A percentile compares a stretch with the other conserved stretches of the same genome.
Evolutionary conservation across 2,113 vertebrate species (phyloP).

Genomic region (Odocoileus hemionus): DNA sequence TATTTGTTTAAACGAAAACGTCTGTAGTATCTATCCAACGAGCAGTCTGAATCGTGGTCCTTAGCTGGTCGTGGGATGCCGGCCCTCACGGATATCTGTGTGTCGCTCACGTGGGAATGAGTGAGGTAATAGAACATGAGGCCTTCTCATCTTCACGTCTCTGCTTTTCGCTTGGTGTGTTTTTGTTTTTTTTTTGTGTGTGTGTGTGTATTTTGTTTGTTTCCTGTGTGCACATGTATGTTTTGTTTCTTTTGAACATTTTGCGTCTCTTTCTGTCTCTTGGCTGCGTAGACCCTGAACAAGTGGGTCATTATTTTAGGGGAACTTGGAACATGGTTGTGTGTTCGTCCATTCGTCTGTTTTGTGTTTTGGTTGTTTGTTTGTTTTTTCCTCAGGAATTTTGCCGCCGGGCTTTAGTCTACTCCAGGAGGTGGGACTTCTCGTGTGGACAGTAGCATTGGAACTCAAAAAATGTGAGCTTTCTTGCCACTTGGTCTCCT

Average conservation of each 20-base stretch:
- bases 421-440: constrained; percentile 82
- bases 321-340: constrained; percentile 83
- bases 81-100: constrained; percentile 80
- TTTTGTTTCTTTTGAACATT: constrained; percentile 61
- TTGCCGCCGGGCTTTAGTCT: constrained; percentile 86
- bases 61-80: constrained; percentile 80
- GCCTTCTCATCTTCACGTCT: constrained; percentile 70
- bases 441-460: constrained; percentile 80
- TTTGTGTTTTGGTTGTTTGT: constrained; percentile 25
- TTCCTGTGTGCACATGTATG: not conserved
- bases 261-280: constrained; percentile 26
- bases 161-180: not conserved
- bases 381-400: constrained; percentile 79
- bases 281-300: constrained; percentile 90
- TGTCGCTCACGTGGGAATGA: constrained; percentile 81
- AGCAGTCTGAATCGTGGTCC: constrained; percentile 79
- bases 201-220: not conserved
- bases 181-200: constrained; percentile 31
- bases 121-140: constrained; percentile 84
- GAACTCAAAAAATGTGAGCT: constrained; percentile 89
- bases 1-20: constrained; percentile 85
- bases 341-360: not conserved
- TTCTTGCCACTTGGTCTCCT: constrained; percentile 87
- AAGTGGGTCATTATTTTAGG: constrained; percentile 97
- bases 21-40: constrained; percentile 80